phyloP scores from a whole-genome alignment of 35 echinoderm and acorn worm genomes.

The Hemicentrotus pulcherrimus region DNA sequence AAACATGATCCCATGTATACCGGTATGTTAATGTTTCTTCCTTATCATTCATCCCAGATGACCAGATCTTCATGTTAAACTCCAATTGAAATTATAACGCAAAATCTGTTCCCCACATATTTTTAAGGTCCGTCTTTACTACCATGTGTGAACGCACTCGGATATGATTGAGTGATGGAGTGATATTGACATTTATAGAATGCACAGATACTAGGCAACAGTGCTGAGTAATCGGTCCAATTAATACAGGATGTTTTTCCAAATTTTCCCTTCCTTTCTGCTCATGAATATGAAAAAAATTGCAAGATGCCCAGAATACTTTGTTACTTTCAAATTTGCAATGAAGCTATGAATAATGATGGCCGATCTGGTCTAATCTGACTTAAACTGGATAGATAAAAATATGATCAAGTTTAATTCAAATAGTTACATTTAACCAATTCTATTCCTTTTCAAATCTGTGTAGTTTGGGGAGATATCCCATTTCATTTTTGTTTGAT shows the following conservation, averaged over 20 bases:
- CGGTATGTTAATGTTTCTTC: too few relatives aligned
- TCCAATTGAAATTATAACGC: not conserved
- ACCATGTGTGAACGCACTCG: not conserved
- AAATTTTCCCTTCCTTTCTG: not conserved
- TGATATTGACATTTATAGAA: not conserved
- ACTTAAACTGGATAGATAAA: not conserved
- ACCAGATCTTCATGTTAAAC: not conserved
- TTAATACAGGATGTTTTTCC: not conserved
- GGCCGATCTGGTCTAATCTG: not conserved
- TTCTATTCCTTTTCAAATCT: not conserved
- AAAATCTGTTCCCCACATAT: not conserved
- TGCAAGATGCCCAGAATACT: not conserved
- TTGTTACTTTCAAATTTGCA: not conserved
- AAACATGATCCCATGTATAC: too few relatives aligned
- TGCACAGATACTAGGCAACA: not conserved
- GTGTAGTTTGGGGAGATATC: not conserved
- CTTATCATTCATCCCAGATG: too few relatives aligned
- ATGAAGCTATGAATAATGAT: not conserved
- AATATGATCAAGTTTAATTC: not conserved
- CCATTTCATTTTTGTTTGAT: not conserved
- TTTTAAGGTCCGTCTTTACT: not conserved
- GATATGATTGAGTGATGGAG: not conserved
- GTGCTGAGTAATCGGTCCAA: not conserved
- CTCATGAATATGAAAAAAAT: not conserved
- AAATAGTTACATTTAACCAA: not conserved